These are phyloP conservation scores for Prietella phreatophila DNA, from an alignment of 2,113 vertebrate species.

Conservation along the genomic window DNA sequence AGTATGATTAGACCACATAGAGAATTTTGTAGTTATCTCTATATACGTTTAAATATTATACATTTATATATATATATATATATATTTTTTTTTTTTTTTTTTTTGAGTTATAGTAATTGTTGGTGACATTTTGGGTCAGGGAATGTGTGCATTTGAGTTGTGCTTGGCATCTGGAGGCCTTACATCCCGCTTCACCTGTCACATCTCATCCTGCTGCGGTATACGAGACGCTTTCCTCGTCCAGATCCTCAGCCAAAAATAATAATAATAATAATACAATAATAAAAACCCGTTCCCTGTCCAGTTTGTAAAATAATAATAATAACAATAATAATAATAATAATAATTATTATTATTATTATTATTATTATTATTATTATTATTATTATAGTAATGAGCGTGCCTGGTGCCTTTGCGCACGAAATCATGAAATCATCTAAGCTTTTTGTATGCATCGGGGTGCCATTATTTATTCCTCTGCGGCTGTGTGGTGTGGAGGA, in stretches of 20 bases:
- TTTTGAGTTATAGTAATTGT: constrained; percentile 40
- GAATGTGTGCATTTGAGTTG: constrained; percentile 40
- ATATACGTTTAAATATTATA: not conserved
- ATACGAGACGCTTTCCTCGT: constrained; percentile 54
- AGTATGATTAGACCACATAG: not conserved
- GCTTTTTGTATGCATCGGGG: not conserved
- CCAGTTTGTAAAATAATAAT: not conserved
- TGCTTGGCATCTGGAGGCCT: constrained; percentile 44
- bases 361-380: no score
- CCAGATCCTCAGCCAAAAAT: constrained; percentile 55
- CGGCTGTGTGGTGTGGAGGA: not conserved
- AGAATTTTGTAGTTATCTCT: not conserved
- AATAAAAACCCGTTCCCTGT: not conserved
- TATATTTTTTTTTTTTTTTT: not conserved
- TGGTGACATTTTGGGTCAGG: constrained; percentile 47
- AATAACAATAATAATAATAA: no score
- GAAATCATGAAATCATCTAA: not conserved
- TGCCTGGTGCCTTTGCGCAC: not conserved
- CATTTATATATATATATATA: not conserved
- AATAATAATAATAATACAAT: not conserved
- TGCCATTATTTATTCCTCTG: constrained; percentile 13
- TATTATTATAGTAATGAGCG: no score
- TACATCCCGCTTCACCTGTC: constrained; percentile 71
- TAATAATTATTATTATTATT: no score
- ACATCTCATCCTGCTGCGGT: constrained; percentile 62